Percentiles rank a stretch among this genome's conserved stretches.
Conservation (phyloP, 2,797 vertebrate genomes). For the Gymnothorax reevesii region DNA sequence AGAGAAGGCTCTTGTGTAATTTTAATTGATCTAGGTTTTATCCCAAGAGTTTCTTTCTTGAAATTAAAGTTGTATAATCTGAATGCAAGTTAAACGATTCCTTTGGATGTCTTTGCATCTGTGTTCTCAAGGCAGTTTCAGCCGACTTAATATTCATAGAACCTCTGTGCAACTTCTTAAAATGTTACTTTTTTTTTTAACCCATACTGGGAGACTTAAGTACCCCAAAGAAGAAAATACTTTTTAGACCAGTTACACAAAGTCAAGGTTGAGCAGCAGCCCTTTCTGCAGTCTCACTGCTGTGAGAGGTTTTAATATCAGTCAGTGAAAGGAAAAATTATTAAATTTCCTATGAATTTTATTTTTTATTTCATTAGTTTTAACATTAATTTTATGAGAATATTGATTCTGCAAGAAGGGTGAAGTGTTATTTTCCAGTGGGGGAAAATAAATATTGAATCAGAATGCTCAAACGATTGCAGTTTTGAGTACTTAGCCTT, state of each 20-base stretch:
- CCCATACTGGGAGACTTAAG: background rate
- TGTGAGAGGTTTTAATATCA: background rate
- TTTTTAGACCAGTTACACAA: background rate
- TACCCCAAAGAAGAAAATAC: background rate
- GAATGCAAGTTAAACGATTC: slow-evolving; percentile 3
- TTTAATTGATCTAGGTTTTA: background rate
- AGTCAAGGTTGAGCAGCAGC: background rate
- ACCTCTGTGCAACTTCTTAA: background rate
- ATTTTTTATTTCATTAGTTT: background rate
- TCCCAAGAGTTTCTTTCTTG: background rate
- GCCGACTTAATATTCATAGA: slow-evolving; percentile 36
- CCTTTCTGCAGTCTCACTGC: background rate
- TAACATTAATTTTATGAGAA: background rate
- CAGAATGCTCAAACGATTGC: background rate
- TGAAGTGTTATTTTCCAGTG: too few species aligned
- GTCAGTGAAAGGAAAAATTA: background rate
- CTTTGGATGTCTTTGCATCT: slow-evolving; percentile 8
- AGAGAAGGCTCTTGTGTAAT: background rate
- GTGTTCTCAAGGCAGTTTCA: slow-evolving; percentile 32
- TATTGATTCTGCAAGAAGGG: too few species aligned
- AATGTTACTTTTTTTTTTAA: background rate
- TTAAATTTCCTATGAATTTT: background rate
- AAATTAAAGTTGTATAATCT: background rate
- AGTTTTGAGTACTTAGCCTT: background rate
- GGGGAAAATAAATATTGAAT: too few species aligned